Evolutionary conservation across 2,797 vertebrate species (phyloP).

Genomic region (Gymnoscopelus microlampas): DNA sequence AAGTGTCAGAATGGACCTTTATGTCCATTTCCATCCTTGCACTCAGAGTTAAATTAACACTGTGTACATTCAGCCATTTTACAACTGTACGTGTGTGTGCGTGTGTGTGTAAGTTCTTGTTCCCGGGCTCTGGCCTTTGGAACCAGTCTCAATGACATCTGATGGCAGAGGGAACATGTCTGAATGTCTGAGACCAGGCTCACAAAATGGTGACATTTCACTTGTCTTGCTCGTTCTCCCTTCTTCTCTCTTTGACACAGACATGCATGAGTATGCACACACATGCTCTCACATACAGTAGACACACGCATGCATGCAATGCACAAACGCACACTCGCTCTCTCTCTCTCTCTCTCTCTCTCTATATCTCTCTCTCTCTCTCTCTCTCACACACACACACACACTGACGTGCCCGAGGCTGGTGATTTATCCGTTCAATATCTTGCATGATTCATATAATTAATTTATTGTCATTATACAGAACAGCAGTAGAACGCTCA

Average conservation of each 20-base stretch:
- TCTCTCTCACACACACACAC: neutral
- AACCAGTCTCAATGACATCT: neutral
- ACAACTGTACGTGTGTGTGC: too few species aligned
- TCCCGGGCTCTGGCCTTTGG: too few species aligned
- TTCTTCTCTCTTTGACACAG: too few species aligned
- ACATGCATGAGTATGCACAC: neutral
- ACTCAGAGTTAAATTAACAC: too few species aligned
- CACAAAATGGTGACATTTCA: slow-evolving; percentile 21
- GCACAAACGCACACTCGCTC: neutral
- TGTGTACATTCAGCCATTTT: too few species aligned
- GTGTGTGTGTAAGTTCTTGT: too few species aligned
- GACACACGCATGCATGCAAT: neutral
- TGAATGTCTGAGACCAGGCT: neutral
- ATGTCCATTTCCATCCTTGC: too few species aligned
- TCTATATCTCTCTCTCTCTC: too few species aligned
- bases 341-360: too few species aligned
- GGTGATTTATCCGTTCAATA: neutral
- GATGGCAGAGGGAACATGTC: neutral
- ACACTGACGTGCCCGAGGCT: neutral
- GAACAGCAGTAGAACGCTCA: slow-evolving; percentile 13
- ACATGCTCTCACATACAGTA: neutral
- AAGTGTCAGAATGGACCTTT: too few species aligned
- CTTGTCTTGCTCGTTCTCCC: neutral
- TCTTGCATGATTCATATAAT: neutral
- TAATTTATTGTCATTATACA: slow-evolving; percentile 28